Evolutionary conservation across 2,797 vertebrate species (phyloP), one percentile per base, ranked within the genome.

Genomic region (Galagoides demidoff): DNA sequence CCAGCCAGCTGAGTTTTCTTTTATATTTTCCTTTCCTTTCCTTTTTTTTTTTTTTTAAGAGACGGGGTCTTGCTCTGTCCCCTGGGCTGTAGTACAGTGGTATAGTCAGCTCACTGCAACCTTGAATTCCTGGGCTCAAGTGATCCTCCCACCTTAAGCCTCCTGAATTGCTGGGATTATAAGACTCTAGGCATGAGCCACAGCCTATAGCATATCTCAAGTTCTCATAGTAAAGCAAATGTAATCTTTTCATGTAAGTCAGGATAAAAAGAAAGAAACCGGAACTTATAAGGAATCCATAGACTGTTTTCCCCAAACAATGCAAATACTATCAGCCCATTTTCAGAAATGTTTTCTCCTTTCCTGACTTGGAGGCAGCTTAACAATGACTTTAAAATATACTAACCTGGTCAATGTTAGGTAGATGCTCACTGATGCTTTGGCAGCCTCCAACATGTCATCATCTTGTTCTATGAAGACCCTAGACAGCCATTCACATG

Each of bases 391-490:
- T 84, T 70, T 59, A 73, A 61, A 71, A 59, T 17, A 90, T 5
- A 98, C 98, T 66, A 27, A 99, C 99, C 98, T 98, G 98, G 98
- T 98, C 93, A 98, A 94, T 94, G 98, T 98, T 55, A 99, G 98
- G 98, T 99, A 99, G 91, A 99, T 97, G 73, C 97, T 96, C 45
- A 99, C 94, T 29, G 98, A 97, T 12, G 98, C 98, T 94, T 98
- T 99, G 95, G 99, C 98, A 25, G 99, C 99, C 96, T 99, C 99
- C 96, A 99, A 98, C 99, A 99, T 99, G 97, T 99, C 99, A 70
- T 99, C 99, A 0, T 99, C 99, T 98, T 99, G 99, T 79, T 99
- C 99, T 77, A 98, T 98, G 86, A 99, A 99, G 95, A 99, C 97
- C 96, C 98, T 89, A 31, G 98, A 98, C 94, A 99, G 92, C 99